Conservation (phyloP, 2,888 invertebrate species). For the Dasysyrphus albostriatus region DNA sequence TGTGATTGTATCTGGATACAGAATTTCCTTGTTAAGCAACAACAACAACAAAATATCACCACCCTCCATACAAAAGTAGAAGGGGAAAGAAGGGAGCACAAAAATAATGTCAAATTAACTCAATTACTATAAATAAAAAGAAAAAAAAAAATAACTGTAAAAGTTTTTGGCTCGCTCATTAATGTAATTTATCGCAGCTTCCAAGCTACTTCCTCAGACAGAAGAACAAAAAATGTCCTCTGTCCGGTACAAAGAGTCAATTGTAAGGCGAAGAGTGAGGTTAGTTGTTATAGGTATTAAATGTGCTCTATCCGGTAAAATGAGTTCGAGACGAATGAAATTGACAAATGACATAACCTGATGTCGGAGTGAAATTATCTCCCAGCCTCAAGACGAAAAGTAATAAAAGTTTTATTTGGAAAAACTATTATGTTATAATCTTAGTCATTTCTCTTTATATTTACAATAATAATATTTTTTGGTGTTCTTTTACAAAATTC, state of each 20-base stretch:
- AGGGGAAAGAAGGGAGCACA: not conserved
- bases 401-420: slow-evolving; percentile 33
- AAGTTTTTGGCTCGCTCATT: slow-evolving; percentile 69
- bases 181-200: slow-evolving; percentile 72
- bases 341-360: slow-evolving; percentile 66
- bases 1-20: slow-evolving; percentile 3
- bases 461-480: slow-evolving; percentile 38
- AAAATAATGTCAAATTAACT: slow-evolving; percentile 74
- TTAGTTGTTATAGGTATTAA: slow-evolving; percentile 8
- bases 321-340: slow-evolving; percentile 51
- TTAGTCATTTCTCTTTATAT: slow-evolving; percentile 67
- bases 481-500: slow-evolving; percentile 19
- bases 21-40: not conserved
- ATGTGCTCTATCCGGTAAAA: slow-evolving; percentile 23
- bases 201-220: slow-evolving; percentile 17
- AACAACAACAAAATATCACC: not conserved
- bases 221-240: slow-evolving; percentile 10
- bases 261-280: slow-evolving; percentile 7
- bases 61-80: not conserved
- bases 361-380: slow-evolving; percentile 9
- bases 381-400: not conserved
- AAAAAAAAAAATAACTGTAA: slow-evolving; percentile 13
- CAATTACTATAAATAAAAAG: slow-evolving; percentile 52
- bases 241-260: slow-evolving; percentile 31
- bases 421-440: slow-evolving; percentile 66